These are phyloP conservation scores for Centropristis striata DNA, from an alignment of 2,113 vertebrate genomes.

Conservation along the genomic window DNA sequence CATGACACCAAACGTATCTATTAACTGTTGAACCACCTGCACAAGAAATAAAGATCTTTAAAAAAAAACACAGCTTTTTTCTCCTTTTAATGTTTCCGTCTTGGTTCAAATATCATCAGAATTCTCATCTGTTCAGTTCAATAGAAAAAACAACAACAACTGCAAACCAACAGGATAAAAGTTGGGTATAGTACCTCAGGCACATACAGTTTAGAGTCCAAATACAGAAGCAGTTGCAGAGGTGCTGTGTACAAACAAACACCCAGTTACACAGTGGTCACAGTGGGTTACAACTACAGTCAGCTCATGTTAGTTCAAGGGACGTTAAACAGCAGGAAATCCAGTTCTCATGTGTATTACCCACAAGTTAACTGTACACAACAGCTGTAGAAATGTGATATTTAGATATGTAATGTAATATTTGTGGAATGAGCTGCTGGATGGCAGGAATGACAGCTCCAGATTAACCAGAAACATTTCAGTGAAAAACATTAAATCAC, in stretches of 20 bases:
- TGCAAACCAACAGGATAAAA: conserved; percentile 54
- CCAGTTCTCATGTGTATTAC: conserved; percentile 9
- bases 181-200: conserved; percentile 59
- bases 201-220: conserved; percentile 52
- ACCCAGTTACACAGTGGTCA: conserved; percentile 50
- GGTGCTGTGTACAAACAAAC: conserved; percentile 31
- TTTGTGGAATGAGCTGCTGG: conserved; percentile 24
- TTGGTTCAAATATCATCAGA: conserved; percentile 28
- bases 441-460: conserved; percentile 40
- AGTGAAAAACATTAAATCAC: conserved; percentile 9
- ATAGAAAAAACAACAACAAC: conserved; percentile 35
- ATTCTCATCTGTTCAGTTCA: conserved; percentile 32
- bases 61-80: conserved; percentile 17
- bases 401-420: conserved; percentile 26
- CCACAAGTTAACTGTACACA: conserved; percentile 21
- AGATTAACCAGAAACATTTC: conserved; percentile 44
- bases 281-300: conserved; percentile 30
- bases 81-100: conserved; percentile 66
- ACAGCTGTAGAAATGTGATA: background rate
- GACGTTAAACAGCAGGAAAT: conserved; percentile 29
- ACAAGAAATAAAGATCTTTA: conserved; percentile 78
- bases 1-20: conserved; percentile 68
- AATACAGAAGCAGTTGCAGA: conserved; percentile 45
- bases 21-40: conserved; percentile 80
- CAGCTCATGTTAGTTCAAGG: conserved; percentile 26